A percentile compares a stretch with the other conserved stretches of the same genome.
These are phyloP conservation scores for Cephalopachus bancanus DNA, from an alignment of 2,797 vertebrate species.

Conservation along the genomic window DNA sequence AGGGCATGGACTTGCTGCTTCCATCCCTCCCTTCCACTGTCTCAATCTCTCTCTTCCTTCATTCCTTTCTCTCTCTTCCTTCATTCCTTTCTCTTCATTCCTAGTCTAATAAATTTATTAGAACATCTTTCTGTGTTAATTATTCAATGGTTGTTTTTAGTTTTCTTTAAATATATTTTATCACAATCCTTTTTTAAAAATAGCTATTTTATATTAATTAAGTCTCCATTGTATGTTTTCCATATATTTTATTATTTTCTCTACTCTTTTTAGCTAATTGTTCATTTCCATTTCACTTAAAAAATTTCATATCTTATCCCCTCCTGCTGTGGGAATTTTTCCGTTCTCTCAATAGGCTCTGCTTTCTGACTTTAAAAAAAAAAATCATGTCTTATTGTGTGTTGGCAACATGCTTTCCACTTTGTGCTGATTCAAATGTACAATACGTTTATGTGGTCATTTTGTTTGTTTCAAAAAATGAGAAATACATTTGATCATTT, in stretches of 20 bases:
- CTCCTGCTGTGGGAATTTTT: too few relatives aligned
- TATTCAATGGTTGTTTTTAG: not conserved
- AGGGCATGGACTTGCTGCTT: too few relatives aligned
- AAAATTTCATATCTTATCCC: not conserved
- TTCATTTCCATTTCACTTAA: not conserved
- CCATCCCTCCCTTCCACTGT: rapidly evolving
- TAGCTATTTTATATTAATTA: not conserved
- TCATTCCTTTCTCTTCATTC: not conserved
- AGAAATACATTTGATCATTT: not conserved
- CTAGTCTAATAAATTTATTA: not conserved
- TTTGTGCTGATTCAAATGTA: not conserved
- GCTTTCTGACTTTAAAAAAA: too few relatives aligned
- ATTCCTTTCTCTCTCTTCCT: rapidly evolving
- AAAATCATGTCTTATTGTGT: too few relatives aligned
- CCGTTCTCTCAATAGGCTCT: too few relatives aligned
- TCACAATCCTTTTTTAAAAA: not conserved
- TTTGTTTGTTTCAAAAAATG: not conserved
- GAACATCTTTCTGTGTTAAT: not conserved
- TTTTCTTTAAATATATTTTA: not conserved
- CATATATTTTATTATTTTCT: not conserved
- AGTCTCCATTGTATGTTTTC: not conserved
- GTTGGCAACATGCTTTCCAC: not conserved
- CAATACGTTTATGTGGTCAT: not conserved
- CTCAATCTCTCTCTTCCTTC: not conserved
- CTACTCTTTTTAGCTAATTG: not conserved